These are phyloP conservation scores for Agriopis marginaria DNA, from an alignment of 2,888 invertebrate genomes.

Conservation along the genomic window DNA sequence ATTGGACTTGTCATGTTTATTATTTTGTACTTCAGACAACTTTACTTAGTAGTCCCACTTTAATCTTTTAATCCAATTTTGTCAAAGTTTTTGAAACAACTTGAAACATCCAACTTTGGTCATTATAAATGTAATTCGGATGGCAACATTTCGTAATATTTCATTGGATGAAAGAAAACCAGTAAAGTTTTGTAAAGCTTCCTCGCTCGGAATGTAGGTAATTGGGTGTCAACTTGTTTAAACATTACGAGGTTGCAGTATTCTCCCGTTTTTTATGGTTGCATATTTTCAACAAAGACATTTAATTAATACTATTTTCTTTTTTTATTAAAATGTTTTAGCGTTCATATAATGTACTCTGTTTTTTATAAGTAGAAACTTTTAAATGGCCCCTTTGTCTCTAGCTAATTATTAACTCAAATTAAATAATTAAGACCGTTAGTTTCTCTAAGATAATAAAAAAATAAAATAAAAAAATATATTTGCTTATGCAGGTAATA, in stretches of 20 bases:
- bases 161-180: conserved; percentile 34
- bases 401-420: too few species aligned
- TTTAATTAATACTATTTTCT: too few species aligned
- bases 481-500: too few species aligned
- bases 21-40: conserved; percentile 38
- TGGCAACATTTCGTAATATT: conserved; percentile 38
- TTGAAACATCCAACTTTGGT: conserved; percentile 44
- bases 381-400: too few species aligned
- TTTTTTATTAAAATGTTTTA: too few species aligned
- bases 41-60: conserved; percentile 43
- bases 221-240: conserved; percentile 24
- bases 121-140: conserved; percentile 42
- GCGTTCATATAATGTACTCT: too few species aligned
- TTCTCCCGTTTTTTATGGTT: not conserved
- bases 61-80: conserved; percentile 44
- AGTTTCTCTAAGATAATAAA: too few species aligned
- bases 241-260: not conserved
- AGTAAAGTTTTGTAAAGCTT: conserved; percentile 27
- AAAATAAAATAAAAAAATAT: too few species aligned
- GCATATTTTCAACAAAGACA: too few species aligned
- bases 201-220: conserved; percentile 16
- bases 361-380: too few species aligned
- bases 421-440: too few species aligned
- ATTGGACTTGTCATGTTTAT: conserved; percentile 20
- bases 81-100: conserved; percentile 37